phyloP scores from a whole-genome alignment of 2,113 vertebrate genomes.

The Ptilorrhoa leucosticta region DNA sequence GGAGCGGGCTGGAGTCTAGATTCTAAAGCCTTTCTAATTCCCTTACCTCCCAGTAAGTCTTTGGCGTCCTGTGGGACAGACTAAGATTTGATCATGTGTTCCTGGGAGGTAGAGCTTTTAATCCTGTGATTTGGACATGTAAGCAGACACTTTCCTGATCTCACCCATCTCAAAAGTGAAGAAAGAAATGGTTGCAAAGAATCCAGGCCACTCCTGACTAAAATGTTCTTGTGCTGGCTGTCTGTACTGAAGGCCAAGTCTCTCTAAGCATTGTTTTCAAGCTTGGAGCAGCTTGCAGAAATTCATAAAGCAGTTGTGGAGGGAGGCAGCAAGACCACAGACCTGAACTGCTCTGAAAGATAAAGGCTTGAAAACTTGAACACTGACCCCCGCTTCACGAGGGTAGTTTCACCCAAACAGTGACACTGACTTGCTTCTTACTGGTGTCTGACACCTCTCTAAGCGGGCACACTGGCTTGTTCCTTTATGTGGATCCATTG shows the following conservation, averaged over 20 bases:
- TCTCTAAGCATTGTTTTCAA: background rate
- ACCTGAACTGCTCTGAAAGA: background rate
- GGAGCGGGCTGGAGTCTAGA: background rate
- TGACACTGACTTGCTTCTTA: background rate
- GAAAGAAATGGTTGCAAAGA: background rate
- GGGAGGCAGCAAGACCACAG: background rate
- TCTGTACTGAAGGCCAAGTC: background rate
- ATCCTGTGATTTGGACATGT: background rate
- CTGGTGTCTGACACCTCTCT: background rate
- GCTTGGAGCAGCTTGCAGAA: background rate
- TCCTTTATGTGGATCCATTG: background rate
- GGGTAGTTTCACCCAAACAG: background rate
- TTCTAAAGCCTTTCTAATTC: constrained; percentile 31
- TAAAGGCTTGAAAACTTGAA: background rate
- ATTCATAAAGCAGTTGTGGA: background rate
- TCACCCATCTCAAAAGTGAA: background rate
- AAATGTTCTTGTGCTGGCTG: background rate
- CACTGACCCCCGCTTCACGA: rapidly evolving
- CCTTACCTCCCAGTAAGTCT: background rate
- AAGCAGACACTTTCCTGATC: background rate
- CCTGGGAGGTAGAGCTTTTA: constrained; percentile 5
- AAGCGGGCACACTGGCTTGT: background rate
- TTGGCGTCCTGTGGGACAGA: background rate
- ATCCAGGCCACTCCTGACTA: background rate
- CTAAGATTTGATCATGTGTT: background rate